Percentiles rank a stretch among this genome's conserved stretches.
phyloP scores from a whole-genome alignment of 2,113 vertebrate genomes.

The Nettapus auritus region DNA sequence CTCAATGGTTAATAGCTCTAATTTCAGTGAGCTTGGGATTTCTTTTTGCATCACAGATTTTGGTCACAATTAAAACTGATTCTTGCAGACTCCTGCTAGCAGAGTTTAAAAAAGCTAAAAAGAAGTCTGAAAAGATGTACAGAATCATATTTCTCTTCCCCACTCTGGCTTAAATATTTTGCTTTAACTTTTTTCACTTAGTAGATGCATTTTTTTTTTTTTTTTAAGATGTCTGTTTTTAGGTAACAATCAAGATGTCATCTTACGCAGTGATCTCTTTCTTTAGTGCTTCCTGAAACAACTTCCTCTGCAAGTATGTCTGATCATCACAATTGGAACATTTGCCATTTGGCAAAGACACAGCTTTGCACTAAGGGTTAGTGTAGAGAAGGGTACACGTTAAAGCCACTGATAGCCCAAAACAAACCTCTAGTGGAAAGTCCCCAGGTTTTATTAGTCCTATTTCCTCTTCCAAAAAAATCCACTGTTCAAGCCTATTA shows the following conservation, averaged over 20 bases:
- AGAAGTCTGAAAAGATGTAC: neutral
- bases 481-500: neutral
- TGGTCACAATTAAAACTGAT: neutral
- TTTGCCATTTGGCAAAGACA: neutral
- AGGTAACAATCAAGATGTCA: neutral
- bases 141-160: neutral
- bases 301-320: neutral
- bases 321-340: neutral
- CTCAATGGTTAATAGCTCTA: neutral
- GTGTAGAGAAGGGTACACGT: neutral
- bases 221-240: neutral
- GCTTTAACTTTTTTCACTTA: neutral
- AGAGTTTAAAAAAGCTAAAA: neutral
- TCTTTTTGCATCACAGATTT: neutral
- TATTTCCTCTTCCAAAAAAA: neutral
- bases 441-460: neutral
- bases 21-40: neutral
- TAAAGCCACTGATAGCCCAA: neutral
- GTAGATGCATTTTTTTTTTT: neutral
- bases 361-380: neutral
- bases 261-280: neutral
- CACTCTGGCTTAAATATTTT: neutral
- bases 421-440: neutral
- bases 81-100: neutral
- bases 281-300: neutral